phyloP scores from a whole-genome alignment of 2,797 vertebrate genomes.

The Danio albolineatus region DNA sequence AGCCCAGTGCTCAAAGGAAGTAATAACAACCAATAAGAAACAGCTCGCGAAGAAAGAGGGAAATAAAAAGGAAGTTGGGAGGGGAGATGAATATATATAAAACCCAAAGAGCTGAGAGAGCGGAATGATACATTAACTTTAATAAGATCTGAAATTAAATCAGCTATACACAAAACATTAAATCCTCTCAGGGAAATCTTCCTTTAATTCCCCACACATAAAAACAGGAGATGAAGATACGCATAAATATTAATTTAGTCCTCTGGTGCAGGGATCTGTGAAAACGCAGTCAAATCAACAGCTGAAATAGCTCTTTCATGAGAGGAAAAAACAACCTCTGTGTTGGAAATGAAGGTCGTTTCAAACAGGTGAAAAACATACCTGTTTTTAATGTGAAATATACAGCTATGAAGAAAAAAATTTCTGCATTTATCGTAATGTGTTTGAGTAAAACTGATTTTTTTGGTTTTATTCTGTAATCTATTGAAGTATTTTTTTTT shows the following conservation, averaged over 20 bases:
- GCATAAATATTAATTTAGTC: slow-evolving; percentile 45
- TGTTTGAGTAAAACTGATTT: no score
- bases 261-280: slow-evolving; percentile 22
- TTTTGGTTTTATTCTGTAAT: no score
- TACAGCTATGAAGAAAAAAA: no score
- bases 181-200: slow-evolving; percentile 34
- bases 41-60: slow-evolving; percentile 19
- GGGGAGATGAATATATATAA: slow-evolving; percentile 16
- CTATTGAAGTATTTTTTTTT: no score
- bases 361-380: background rate
- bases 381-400: background rate
- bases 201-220: slow-evolving; percentile 27
- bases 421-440: no score
- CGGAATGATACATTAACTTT: slow-evolving; percentile 41
- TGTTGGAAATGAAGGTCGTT: background rate
- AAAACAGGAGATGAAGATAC: slow-evolving; percentile 40
- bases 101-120: slow-evolving; percentile 32
- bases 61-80: slow-evolving; percentile 14
- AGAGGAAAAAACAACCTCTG: background rate
- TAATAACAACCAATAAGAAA: slow-evolving; percentile 50
- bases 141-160: slow-evolving; percentile 52
- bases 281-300: slow-evolving; percentile 1
- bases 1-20: slow-evolving; percentile 33
- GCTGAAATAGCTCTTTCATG: slow-evolving; percentile 16
- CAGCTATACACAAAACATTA: slow-evolving; percentile 47